These are phyloP conservation scores for Scyliorhinus canicula DNA, from an alignment of 2,797 vertebrate species.

Conservation along the genomic window DNA sequence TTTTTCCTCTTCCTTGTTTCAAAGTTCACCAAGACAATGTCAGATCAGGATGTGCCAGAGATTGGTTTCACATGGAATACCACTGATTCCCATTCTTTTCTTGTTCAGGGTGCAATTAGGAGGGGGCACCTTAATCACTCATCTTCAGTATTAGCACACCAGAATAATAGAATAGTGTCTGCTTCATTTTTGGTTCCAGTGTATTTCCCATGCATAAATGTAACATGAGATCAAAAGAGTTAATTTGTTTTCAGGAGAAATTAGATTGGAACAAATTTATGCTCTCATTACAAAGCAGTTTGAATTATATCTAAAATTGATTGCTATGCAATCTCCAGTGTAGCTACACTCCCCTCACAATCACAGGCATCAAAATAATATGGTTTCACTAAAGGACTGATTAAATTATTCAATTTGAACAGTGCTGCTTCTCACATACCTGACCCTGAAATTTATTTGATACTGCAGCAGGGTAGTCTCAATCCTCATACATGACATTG, in stretches of 20 bases:
- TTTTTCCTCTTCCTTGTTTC: not conserved
- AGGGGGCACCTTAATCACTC: not conserved
- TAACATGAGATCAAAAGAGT: not conserved
- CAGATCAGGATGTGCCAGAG: not conserved
- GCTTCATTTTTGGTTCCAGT: not conserved
- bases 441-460: not conserved
- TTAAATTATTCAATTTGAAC: not conserved
- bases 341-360: not conserved
- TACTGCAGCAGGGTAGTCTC: not conserved
- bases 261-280: not conserved
- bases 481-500: not conserved
- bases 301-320: not conserved
- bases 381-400: not conserved
- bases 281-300: not conserved
- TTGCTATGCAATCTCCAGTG: not conserved
- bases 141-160: not conserved
- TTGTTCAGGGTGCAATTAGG: not conserved
- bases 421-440: not conserved
- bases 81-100: not conserved
- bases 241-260: constrained; percentile 20
- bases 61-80: not conserved
- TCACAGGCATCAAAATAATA: not conserved
- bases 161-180: not conserved
- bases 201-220: not conserved
- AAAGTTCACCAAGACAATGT: not conserved